Evolutionary conservation across 2,113 vertebrate species (phyloP).

Genomic region (Steatornis caripensis): DNA sequence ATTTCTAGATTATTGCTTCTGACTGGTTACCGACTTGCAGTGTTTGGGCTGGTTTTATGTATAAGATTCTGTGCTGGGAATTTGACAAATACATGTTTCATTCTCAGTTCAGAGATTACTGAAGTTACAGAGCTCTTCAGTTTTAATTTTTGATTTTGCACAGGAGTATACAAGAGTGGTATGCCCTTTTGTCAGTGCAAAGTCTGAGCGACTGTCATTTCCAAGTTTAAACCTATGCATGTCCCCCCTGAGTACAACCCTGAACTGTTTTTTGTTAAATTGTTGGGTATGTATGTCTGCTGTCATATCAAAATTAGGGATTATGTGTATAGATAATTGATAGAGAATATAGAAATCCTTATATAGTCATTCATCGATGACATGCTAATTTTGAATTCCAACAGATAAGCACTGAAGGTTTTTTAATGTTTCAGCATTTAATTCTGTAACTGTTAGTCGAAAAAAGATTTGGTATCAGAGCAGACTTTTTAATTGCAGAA

Average conservation of each 20-base stretch:
- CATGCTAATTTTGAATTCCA: background rate
- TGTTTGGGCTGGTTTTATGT: background rate
- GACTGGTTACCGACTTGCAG: background rate
- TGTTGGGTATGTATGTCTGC: background rate
- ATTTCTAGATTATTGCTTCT: background rate
- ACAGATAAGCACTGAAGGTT: background rate
- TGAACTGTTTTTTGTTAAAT: background rate
- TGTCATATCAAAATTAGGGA: background rate
- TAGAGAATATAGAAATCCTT: background rate
- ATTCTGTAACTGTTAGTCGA: background rate
- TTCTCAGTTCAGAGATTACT: background rate
- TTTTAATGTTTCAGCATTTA: background rate
- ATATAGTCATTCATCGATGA: rapidly evolving
- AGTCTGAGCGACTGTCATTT: background rate
- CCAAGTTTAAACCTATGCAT: background rate
- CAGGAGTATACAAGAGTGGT: background rate
- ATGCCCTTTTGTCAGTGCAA: background rate
- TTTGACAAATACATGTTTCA: background rate
- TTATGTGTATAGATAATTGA: background rate
- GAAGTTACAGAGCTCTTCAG: background rate
- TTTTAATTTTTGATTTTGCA: background rate
- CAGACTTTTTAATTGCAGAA: background rate
- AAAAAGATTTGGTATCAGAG: background rate
- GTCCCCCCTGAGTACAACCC: background rate
- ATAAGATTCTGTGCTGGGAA: background rate